These are phyloP conservation scores for Chamaetylas fuelleborni DNA, from an alignment of 2,113 vertebrate genomes.

Conservation along the genomic window DNA sequence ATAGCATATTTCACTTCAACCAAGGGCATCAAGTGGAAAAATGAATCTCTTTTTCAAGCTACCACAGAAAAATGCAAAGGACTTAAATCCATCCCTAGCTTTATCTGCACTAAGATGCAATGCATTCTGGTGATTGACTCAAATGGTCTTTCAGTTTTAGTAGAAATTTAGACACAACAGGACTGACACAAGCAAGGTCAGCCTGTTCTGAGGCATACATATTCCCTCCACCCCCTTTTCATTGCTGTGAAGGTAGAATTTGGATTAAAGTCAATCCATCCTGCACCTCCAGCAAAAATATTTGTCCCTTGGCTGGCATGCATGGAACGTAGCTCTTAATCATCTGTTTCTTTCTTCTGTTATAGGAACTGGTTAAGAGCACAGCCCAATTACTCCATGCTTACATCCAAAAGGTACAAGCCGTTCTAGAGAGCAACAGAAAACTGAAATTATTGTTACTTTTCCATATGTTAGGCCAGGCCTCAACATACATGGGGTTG, in stretches of 20 bases:
- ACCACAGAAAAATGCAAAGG: neutral
- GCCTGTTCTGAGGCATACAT: neutral
- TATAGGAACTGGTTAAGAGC: neutral
- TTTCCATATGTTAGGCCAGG: neutral
- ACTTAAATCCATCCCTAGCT: neutral
- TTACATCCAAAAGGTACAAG: neutral
- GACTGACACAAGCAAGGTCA: neutral
- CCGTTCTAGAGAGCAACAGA: neutral
- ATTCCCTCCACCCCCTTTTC: neutral
- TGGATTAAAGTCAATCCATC: neutral
- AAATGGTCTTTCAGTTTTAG: neutral
- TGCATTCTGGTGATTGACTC: neutral
- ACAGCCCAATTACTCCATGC: neutral
- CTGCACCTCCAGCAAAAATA: neutral
- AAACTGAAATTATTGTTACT: neutral
- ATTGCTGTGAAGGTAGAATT: neutral
- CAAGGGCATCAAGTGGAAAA: neutral
- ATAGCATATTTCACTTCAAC: constrained; percentile 8
- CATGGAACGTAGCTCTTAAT: neutral
- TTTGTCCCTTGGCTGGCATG: neutral
- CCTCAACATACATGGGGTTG: neutral
- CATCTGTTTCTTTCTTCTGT: neutral
- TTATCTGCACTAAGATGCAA: neutral
- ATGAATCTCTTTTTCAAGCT: neutral
- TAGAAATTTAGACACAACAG: neutral